A percentile compares a stretch with the other conserved stretches of the same genome.
These are phyloP conservation scores for Cotesia glomerata DNA, from an alignment of 1,140 invertebrate genomes.

Conservation along the genomic window DNA sequence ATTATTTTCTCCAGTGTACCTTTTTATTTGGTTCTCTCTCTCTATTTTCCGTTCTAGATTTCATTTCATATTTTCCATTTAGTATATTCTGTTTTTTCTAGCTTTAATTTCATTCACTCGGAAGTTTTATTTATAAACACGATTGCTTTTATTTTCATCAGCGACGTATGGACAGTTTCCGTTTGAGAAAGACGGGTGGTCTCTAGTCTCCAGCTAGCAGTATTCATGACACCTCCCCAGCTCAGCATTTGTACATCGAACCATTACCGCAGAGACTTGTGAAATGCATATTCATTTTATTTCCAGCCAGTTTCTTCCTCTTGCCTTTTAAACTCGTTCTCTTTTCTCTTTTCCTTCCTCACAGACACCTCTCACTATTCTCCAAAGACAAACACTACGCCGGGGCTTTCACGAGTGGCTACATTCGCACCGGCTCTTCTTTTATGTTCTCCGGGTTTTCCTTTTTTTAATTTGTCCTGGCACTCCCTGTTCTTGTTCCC, in stretches of 20 bases:
- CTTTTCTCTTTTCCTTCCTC: not conserved
- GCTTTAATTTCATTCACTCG: too few species aligned
- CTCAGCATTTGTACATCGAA: too few species aligned
- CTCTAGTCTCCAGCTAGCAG: too few species aligned
- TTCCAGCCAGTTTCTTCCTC: constrained; percentile 29
- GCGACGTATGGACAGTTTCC: too few species aligned
- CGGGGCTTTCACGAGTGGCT: constrained; percentile 38
- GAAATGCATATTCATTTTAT: constrained; percentile 45
- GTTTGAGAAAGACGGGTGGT: too few species aligned
- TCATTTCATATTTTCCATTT: too few species aligned
- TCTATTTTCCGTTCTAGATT: too few species aligned
- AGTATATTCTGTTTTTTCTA: too few species aligned
- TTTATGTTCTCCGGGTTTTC: constrained; percentile 4
- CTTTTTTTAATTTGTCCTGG: constrained; percentile 10
- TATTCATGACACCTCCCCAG: too few species aligned
- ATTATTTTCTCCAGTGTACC: not conserved
- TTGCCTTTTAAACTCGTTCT: not conserved
- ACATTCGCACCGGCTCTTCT: not conserved
- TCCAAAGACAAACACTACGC: constrained; percentile 37
- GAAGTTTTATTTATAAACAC: too few species aligned
- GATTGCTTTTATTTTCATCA: too few species aligned
- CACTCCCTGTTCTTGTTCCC: constrained; percentile 19
- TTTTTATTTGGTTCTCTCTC: too few species aligned
- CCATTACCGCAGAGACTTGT: not conserved
- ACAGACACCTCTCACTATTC: constrained; percentile 3